A percentile compares a stretch with the other conserved stretches of the same genome.
Evolutionary conservation across 2,888 invertebrate species (phyloP).

Genomic region (Phasia obesa): DNA sequence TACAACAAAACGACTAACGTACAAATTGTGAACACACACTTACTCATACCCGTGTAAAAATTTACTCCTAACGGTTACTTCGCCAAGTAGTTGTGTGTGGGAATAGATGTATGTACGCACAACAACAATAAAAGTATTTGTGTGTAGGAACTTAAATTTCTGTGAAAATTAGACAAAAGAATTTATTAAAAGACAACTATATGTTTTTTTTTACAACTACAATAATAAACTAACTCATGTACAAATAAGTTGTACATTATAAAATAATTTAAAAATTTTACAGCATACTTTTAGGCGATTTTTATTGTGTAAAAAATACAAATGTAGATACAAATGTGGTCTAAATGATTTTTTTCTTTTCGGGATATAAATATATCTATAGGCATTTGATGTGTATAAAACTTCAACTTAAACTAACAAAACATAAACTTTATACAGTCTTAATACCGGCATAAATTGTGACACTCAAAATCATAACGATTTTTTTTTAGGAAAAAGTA

Average conservation of each 20-base stretch:
- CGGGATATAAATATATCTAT: neutral
- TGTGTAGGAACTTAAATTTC: neutral
- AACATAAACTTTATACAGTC: too few species aligned
- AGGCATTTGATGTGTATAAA: neutral
- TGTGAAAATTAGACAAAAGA: too few species aligned
- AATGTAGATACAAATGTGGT: neutral
- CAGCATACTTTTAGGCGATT: constrained; percentile 37
- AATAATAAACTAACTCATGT: neutral
- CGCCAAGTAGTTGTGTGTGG: neutral
- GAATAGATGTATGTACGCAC: neutral
- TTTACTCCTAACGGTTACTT: constrained; percentile 15
- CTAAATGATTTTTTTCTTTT: neutral
- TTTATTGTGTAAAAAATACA: neutral
- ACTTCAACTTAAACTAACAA: too few species aligned
- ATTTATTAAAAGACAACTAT: neutral
- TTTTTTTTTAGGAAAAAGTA: too few species aligned
- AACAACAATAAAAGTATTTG: constrained; percentile 1
- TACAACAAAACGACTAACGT: constrained; percentile 41
- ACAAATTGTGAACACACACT: constrained; percentile 12
- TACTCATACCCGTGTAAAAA: neutral
- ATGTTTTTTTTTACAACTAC: neutral
- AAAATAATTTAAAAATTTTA: constrained; percentile 6
- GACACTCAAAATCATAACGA: too few species aligned
- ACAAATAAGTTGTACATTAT: neutral
- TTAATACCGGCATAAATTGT: too few species aligned